Base-by-base conservation (phyloP, 2,797 vertebrate species). In the Salmo trutta region DNA sequence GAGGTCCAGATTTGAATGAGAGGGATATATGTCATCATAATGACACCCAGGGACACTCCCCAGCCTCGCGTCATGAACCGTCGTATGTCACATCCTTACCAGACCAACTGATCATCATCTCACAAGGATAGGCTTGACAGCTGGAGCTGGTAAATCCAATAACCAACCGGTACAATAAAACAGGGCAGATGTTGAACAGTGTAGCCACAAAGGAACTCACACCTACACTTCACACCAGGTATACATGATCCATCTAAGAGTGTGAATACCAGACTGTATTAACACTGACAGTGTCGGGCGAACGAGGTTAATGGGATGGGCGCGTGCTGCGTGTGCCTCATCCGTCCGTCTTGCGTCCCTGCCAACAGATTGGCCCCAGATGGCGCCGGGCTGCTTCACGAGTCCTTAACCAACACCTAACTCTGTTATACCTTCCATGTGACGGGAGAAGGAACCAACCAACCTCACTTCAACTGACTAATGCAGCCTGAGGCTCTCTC, bases 351-450 rank as follows among this genome's bases (percentile, higher is more conserved):
- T 75, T 76, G 24, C 83, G 76, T n/a, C 75, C 77, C 74, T 76
- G 75, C 82, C 77, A 88, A 91, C 87, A 92, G 90, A 88, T 91
- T 85, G 85, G 84, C 75, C 78, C 86, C 90, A 92, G 81, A 92
- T 86, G 74, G 80, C 59, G 67, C 81, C 12, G 73, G 75, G 73
- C 86, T 84, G 21, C 72, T 85, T 83, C 81, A 86, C 77, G 62
- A 86, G 81, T 82, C 79, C 86, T 24, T 47, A 78, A 88, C 84
- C 84, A 87, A 87, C 77, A 53, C 47, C 76, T 82, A 75, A 87
- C 75, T 84, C 76, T 68, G 88, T 62, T 83, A 81, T 75, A 85
- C 92, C 79, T 75, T 80, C 82, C 71, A 88, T 47, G 17, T 16
- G 17, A 19, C 53, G 67, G 51, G 2, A 5, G 12, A 67, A 56